These are phyloP conservation scores for Gavialis gangeticus DNA, from an alignment of 2,113 vertebrate genomes.

Conservation along the genomic window DNA sequence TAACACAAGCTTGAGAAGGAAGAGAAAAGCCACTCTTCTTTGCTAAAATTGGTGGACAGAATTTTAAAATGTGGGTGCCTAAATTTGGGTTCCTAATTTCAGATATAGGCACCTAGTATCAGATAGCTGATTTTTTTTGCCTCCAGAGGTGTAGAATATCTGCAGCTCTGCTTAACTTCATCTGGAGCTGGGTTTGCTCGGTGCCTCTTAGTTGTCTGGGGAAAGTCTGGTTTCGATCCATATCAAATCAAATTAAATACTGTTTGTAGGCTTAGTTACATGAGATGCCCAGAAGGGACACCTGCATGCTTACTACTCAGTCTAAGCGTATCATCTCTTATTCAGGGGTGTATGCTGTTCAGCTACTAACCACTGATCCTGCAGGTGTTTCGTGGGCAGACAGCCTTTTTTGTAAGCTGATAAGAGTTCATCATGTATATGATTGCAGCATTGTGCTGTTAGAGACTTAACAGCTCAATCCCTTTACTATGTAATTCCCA, in stretches of 20 bases:
- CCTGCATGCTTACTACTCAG: rapidly evolving
- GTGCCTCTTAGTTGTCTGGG: not conserved
- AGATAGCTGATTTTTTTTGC: not conserved
- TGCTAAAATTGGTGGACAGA: not conserved
- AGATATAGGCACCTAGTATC: not conserved
- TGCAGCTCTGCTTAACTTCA: not conserved
- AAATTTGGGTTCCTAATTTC: not conserved
- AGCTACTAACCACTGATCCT: not conserved
- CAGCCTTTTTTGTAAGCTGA: not conserved
- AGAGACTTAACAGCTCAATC: not conserved
- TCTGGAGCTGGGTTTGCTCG: not conserved
- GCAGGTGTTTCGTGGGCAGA: not conserved
- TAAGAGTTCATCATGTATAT: not conserved
- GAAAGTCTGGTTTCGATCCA: not conserved
- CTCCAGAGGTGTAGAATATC: not conserved
- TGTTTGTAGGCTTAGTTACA: not conserved
- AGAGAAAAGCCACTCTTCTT: too few species aligned
- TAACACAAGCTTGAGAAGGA: not conserved
- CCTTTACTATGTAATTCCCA: not conserved
- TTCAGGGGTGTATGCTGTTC: rapidly evolving
- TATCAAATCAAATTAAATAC: not conserved
- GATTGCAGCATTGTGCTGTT: not conserved
- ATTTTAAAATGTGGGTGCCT: not conserved
- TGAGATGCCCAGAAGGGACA: not conserved
- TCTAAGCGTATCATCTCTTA: not conserved